Evolutionary conservation across 2,888 invertebrate genomes (phyloP).

Genomic region (Urechis unicinctus): DNA sequence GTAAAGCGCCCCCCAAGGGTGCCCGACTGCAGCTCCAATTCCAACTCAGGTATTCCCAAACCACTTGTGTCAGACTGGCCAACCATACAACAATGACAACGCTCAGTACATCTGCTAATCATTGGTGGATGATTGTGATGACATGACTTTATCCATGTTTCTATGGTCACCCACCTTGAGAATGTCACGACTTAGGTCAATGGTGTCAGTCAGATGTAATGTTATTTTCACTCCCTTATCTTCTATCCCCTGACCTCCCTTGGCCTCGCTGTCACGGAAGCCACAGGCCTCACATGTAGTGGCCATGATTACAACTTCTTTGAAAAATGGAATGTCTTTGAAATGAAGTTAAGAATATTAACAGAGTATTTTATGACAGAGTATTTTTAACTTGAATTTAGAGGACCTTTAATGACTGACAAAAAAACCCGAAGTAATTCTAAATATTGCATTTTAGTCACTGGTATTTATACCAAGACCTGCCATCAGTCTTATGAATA

Average conservation of each 20-base stretch:
- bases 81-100: background rate
- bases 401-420: no score
- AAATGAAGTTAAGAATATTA: no score
- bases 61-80: constrained; percentile 71
- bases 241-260: constrained; percentile 85
- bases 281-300: constrained; percentile 88
- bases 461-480: background rate
- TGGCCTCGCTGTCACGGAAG: constrained; percentile 88
- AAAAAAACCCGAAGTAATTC: no score
- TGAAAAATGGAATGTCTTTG: constrained; percentile 86
- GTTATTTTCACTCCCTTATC: constrained; percentile 71
- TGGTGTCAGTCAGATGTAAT: constrained; percentile 62
- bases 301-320: constrained; percentile 95
- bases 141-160: background rate
- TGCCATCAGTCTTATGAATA: no score
- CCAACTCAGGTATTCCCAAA: constrained; percentile 77
- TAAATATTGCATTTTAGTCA: background rate
- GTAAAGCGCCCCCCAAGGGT: constrained; percentile 89
- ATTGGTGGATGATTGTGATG: background rate
- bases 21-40: constrained; percentile 71
- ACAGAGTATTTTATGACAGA: background rate
- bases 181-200: constrained; percentile 87
- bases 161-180: constrained; percentile 70
- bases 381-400: background rate
- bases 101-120: background rate